A percentile compares a stretch with the other conserved stretches of the same genome.
Conservation (phyloP, 92 coral and sea anemone genomes). For the Zoanthus gigantus region DNA sequence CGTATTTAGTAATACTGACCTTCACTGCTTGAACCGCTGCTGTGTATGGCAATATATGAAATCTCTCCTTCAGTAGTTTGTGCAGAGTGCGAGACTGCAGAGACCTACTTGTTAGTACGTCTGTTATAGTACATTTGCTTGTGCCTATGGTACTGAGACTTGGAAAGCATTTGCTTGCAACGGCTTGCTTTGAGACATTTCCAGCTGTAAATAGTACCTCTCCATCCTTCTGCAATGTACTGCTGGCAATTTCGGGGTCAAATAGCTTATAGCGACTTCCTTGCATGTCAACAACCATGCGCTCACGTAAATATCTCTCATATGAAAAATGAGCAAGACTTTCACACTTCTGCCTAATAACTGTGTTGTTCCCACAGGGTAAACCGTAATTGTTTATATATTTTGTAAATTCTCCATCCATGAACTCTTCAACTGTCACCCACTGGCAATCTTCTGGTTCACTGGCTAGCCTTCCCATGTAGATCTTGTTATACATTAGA, state of each 20-base stretch:
- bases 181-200: slow-evolving; percentile 34
- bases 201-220: slow-evolving; percentile 40
- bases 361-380: not conserved
- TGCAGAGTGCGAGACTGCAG: slow-evolving; percentile 1
- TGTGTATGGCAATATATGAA: slow-evolving; percentile 2
- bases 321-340: slow-evolving; percentile 36
- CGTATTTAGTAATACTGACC: too few species aligned
- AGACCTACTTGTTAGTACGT: not conserved
- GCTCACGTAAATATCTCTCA: not conserved
- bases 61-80: not conserved
- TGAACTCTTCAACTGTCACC: slow-evolving; percentile 33
- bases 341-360: slow-evolving; percentile 26
- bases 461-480: slow-evolving; percentile 15
- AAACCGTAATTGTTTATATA: slow-evolving; percentile 32
- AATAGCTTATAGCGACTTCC: slow-evolving; percentile 35
- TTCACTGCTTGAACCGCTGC: not conserved
- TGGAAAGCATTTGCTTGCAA: not conserved
- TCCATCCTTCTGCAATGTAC: slow-evolving; percentile 17
- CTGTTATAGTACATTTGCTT: not conserved
- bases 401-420: slow-evolving; percentile 17
- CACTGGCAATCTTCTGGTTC: not conserved
- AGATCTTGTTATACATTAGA: slow-evolving; percentile 20
- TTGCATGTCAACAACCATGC: slow-evolving; percentile 34
- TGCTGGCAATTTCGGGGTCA: slow-evolving; percentile 26
- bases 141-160: too few species aligned